Conservation (phyloP, 2,888 invertebrate genomes). For the Drosophila fulvimacula region DNA sequence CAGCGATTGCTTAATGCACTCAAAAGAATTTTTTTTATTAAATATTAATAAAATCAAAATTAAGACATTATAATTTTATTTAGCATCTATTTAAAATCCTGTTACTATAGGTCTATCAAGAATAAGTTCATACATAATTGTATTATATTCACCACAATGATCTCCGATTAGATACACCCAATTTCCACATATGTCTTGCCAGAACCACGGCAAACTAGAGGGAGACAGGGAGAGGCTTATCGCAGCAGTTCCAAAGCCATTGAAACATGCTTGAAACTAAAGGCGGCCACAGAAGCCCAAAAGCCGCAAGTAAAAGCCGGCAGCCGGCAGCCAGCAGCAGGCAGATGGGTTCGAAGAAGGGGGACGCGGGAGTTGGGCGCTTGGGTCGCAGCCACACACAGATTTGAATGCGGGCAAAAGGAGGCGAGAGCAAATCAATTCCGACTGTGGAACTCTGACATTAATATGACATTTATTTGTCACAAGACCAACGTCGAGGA, state of each 20-base stretch:
- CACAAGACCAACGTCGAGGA: conserved; percentile 62
- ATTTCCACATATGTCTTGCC: conserved; percentile 5
- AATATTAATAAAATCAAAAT: too few relatives aligned
- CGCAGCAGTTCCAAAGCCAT: conserved; percentile 58
- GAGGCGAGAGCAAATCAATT: conserved; percentile 68
- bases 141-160: conserved; percentile 9
- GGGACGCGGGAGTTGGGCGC: background rate
- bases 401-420: conserved; percentile 47
- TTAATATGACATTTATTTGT: conserved; percentile 81
- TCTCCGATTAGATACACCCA: conserved; percentile 38
- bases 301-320: conserved; percentile 19
- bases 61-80: background rate
- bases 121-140: conserved; percentile 2
- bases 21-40: background rate
- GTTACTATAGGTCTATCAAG: background rate
- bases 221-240: conserved; percentile 46
- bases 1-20: background rate
- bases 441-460: conserved; percentile 70
- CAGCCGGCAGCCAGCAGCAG: conserved; percentile 4
- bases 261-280: conserved; percentile 59
- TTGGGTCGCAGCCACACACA: conserved; percentile 25
- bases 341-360: background rate
- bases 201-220: too few relatives aligned
- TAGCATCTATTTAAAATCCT: background rate
- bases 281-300: conserved; percentile 33